These are phyloP conservation scores for Forbesichthys papilliferus DNA, from an alignment of 2,113 vertebrate genomes.

Conservation along the genomic window DNA sequence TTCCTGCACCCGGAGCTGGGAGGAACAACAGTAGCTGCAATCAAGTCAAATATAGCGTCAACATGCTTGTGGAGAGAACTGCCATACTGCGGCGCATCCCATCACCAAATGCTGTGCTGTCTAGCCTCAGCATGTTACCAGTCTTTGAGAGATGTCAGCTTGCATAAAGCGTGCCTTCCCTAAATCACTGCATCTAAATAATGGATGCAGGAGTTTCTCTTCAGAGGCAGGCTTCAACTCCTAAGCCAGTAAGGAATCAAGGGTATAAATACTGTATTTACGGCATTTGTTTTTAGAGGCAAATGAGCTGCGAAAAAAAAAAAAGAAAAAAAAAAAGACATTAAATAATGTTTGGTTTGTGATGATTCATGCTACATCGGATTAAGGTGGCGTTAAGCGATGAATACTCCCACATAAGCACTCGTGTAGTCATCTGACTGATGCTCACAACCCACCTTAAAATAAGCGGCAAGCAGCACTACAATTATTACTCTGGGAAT, in stretches of 20 bases:
- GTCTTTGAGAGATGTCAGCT: slow-evolving; percentile 35
- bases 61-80: slow-evolving; percentile 19
- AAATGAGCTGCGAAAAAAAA: slow-evolving; percentile 13
- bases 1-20: background rate
- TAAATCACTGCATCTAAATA: slow-evolving; percentile 31
- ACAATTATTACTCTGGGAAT: slow-evolving; percentile 25
- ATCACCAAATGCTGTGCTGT: slow-evolving; percentile 31
- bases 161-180: slow-evolving; percentile 27
- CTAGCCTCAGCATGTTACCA: slow-evolving; percentile 29
- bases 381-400: slow-evolving; percentile 20
- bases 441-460: slow-evolving; percentile 26
- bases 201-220: slow-evolving; percentile 41
- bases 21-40: slow-evolving; percentile 46
- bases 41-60: slow-evolving; percentile 37
- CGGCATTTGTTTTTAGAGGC: slow-evolving; percentile 17
- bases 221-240: slow-evolving; percentile 34
- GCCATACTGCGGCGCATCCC: slow-evolving; percentile 22
- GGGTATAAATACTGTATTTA: background rate
- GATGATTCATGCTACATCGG: slow-evolving; percentile 48
- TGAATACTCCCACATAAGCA: slow-evolving; percentile 41
- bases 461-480: slow-evolving; percentile 29
- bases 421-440: slow-evolving; percentile 25
- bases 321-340: slow-evolving; percentile 8
- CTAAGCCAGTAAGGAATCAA: background rate
- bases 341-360: slow-evolving; percentile 32